Conservation (phyloP, 2,888 invertebrate species). For the Conchocele bisecta region DNA sequence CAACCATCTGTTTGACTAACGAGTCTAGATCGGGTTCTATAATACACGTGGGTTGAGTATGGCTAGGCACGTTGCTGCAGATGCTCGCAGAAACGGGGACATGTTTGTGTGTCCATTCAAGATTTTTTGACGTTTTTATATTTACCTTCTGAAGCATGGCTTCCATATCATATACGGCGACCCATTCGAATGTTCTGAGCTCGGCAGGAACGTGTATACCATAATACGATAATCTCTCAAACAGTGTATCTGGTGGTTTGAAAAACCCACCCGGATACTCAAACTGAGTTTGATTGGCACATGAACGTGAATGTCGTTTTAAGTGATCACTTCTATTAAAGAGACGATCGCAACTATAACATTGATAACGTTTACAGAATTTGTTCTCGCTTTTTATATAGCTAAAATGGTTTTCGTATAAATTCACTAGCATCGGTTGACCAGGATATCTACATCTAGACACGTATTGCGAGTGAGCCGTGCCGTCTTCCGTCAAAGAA, state of each 20-base stretch:
- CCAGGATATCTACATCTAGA: background rate
- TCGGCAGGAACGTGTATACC: too few relatives aligned
- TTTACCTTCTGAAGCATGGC: too few relatives aligned
- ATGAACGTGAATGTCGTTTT: constrained; percentile 1
- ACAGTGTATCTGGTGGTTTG: constrained; percentile 17
- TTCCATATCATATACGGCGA: constrained; percentile 34
- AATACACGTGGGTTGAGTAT: constrained; percentile 13
- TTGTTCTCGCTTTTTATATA: constrained; percentile 13
- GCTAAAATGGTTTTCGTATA: constrained; percentile 22
- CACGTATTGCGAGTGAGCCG: constrained; percentile 10
- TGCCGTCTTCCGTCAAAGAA: constrained; percentile 7
- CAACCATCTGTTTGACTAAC: too few relatives aligned
- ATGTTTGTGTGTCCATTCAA: constrained; percentile 14
- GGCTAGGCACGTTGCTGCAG: too few relatives aligned
- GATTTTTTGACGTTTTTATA: constrained; percentile 8
- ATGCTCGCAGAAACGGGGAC: constrained; percentile 35
- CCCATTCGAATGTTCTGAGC: constrained; percentile 22
- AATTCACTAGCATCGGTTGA: constrained; percentile 28
- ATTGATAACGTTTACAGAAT: background rate
- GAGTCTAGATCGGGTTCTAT: constrained; percentile 13
- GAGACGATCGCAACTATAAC: constrained; percentile 4
- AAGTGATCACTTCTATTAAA: background rate
- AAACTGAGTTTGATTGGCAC: constrained; percentile 5
- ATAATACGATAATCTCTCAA: constrained; percentile 22
- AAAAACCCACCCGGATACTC: constrained; percentile 35